phyloP scores from a whole-genome alignment of 2,888 invertebrate genomes.

The Orthonevra nobilis region DNA sequence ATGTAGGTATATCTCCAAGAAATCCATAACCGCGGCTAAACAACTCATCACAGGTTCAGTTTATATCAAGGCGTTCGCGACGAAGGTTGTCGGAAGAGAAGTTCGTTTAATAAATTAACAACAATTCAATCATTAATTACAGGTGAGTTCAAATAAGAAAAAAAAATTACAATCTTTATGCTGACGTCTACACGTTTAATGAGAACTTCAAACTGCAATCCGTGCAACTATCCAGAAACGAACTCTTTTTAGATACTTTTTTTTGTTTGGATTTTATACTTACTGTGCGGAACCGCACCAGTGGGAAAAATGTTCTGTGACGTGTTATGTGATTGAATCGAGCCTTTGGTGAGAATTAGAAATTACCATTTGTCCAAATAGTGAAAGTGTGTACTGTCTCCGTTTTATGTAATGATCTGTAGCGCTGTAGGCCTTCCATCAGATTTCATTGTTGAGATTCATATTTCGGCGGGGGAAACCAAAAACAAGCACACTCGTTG shows the following conservation, averaged over 20 bases:
- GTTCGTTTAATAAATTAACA: neutral
- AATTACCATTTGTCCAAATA: constrained; percentile 18
- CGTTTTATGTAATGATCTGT: constrained; percentile 27
- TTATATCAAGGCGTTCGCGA: constrained; percentile 76
- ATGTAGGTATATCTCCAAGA: constrained; percentile 38
- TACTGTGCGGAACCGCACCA: neutral
- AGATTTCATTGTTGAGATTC: constrained; percentile 26
- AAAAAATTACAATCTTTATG: neutral
- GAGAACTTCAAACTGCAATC: neutral
- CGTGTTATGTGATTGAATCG: constrained; percentile 35
- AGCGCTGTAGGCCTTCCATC: neutral
- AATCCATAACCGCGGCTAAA: constrained; percentile 40
- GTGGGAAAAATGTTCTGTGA: constrained; percentile 38
- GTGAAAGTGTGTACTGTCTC: constrained; percentile 44
- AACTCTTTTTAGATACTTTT: neutral
- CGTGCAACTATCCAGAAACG: neutral
- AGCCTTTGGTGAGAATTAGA: constrained; percentile 21
- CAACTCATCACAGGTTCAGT: constrained; percentile 72
- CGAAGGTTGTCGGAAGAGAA: constrained; percentile 76
- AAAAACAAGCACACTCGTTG: constrained; percentile 8
- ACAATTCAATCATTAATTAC: constrained; percentile 11
- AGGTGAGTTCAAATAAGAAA: constrained; percentile 52
- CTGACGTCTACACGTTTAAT: constrained; percentile 10
- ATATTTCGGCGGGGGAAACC: constrained; percentile 20
- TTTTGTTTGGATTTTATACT: constrained; percentile 3